Evolutionary conservation across 2,888 invertebrate genomes (phyloP), one percentile per base, ranked within the genome.

Genomic region (Mesoligia furuncula): DNA sequence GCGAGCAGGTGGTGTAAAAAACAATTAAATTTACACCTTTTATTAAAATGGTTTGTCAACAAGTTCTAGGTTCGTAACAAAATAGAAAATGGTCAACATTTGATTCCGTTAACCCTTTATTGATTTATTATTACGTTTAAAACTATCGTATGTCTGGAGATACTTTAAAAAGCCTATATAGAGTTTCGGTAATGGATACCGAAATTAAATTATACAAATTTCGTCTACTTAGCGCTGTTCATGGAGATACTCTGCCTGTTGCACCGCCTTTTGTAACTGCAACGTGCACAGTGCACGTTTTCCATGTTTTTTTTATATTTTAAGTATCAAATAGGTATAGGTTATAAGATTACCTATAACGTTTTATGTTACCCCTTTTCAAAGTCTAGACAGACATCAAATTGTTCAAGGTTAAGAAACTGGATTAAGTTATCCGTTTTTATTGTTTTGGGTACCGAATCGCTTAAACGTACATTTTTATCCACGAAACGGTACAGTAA

Each of bases 301-400:
- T 51, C 45, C 9, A 15, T 45, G 13, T 7, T 9, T n/a, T 8
- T 45, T 61, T 31, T 54, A n/a, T n/a, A 24, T 64, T 20, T 20
- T 45, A 17, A n/a, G 59, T 17, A 20, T 36, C 15, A n/a, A 51
- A 39, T 36, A 27, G 11, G 7, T 24, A 39, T 4, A 31, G 2
- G 7, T 42, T 45, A 15, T 27, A 42, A 57, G 45, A 48, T 48
- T 36, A 36, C 24, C 42, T 59, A 72, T 80, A 67, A 67, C n/a
- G 57, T 84, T 71, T 80, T 84, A 80, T 72, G 73, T 48, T 42
- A 62, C 57, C 42, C 45, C 65, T 84, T 79, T 62, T 39, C 69
- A 73, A 84, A 61, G 80, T 81, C 80, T 81, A 80, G 80, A 84
- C 80, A 57, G 36, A 62, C 24, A 73, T 45, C 80, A 84, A 62